phyloP scores from a whole-genome alignment of 2,113 vertebrate species.

The Erpornis zantholeuca region DNA sequence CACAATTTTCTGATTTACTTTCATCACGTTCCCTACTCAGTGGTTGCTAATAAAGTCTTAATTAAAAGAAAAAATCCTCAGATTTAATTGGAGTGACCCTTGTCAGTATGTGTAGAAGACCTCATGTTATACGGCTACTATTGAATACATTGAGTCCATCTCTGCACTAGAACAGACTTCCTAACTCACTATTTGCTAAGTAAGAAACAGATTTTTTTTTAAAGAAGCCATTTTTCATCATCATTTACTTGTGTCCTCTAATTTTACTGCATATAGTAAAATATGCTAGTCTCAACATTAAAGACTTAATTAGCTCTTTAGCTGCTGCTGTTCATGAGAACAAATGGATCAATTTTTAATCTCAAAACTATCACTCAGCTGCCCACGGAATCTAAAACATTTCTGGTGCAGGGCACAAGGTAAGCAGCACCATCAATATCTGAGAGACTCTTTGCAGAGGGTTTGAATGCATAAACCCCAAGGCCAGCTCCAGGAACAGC shows the following conservation, averaged over 20 bases:
- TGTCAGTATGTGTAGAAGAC: neutral
- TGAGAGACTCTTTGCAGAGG: neutral
- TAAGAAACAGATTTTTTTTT: neutral
- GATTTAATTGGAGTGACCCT: conserved; percentile 38
- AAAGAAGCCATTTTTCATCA: neutral
- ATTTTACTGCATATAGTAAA: neutral
- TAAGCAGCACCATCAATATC: neutral
- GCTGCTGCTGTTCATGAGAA: neutral
- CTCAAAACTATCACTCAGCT: neutral
- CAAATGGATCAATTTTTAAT: neutral
- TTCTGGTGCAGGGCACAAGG: neutral
- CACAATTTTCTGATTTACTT: conserved; percentile 9
- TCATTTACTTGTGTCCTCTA: neutral
- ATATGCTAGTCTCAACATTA: neutral
- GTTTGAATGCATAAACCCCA: accelerated
- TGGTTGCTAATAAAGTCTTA: conserved; percentile 15
- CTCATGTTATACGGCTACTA: neutral
- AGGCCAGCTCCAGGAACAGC: neutral
- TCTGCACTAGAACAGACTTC: neutral
- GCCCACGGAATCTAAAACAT: neutral
- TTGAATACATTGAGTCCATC: neutral
- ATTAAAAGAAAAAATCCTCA: neutral
- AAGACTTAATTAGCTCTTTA: neutral
- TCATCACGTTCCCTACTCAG: neutral
- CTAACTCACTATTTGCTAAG: neutral